Evolutionary conservation across 2,888 invertebrate genomes (phyloP).

Genomic region (Alviniconcha strummeri): DNA sequence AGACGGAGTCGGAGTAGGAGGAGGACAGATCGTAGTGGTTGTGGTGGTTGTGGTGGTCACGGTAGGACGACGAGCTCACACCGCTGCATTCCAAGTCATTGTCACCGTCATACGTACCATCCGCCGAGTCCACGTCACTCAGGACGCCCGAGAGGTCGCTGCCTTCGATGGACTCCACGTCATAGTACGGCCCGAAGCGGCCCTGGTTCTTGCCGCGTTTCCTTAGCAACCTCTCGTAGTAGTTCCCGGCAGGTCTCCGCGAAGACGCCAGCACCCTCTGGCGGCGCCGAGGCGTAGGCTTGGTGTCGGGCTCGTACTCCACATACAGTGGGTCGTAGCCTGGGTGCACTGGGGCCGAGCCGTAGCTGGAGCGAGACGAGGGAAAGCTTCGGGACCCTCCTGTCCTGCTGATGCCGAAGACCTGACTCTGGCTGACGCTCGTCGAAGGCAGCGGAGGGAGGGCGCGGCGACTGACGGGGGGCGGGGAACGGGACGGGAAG

Average conservation of each 20-base stretch:
- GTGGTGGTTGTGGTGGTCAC: slow-evolving; percentile 1
- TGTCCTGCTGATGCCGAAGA: neutral
- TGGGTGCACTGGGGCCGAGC: slow-evolving; percentile 8
- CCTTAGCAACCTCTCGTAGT: slow-evolving; percentile 47
- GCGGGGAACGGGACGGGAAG: neutral
- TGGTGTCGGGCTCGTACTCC: slow-evolving; percentile 25
- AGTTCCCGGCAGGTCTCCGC: slow-evolving; percentile 48
- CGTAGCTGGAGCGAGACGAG: neutral
- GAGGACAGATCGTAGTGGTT: neutral
- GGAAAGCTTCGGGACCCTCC: slow-evolving; percentile 7
- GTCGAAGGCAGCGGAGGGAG: neutral
- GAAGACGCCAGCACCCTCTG: slow-evolving; percentile 49
- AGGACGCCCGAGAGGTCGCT: slow-evolving; percentile 50
- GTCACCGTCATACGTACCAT: slow-evolving; percentile 31
- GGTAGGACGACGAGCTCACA: slow-evolving; percentile 18
- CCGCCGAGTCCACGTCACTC: slow-evolving; percentile 47
- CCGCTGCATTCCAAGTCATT: slow-evolving; percentile 8
- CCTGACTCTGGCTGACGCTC: slow-evolving; percentile 11
- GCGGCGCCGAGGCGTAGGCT: slow-evolving; percentile 35
- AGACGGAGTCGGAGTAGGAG: neutral
- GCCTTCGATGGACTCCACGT: slow-evolving; percentile 54
- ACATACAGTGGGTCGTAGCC: slow-evolving; percentile 15
- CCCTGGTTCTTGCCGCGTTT: slow-evolving; percentile 45
- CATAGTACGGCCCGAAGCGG: slow-evolving; percentile 54
- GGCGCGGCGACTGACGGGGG: neutral